Evolutionary conservation across 2,888 invertebrate genomes (phyloP).

Genomic region (Gymnosoma rotundatum): DNA sequence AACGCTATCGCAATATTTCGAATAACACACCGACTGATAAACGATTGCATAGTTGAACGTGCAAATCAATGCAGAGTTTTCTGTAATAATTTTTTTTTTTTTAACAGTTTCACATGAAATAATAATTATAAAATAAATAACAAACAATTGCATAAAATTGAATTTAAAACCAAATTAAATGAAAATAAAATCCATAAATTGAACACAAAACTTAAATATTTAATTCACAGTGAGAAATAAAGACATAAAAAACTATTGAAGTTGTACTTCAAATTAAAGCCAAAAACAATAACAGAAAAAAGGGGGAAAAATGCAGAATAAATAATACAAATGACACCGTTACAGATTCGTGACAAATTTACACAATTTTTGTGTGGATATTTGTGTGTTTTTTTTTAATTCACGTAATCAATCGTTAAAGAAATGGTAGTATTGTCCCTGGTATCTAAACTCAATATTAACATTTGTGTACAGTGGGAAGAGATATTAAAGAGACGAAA

Average conservation of each 20-base stretch:
- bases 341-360: constrained; percentile 71
- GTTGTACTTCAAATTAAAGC: constrained; percentile 20
- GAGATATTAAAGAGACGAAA: background rate
- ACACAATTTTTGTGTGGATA: constrained; percentile 52
- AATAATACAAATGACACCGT: constrained; percentile 60
- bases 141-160: constrained; percentile 47
- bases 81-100: constrained; percentile 4
- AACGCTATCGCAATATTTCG: background rate
- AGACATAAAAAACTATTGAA: constrained; percentile 20
- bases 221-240: constrained; percentile 24
- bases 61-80: constrained; percentile 42
- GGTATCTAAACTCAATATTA: constrained; percentile 14
- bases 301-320: background rate
- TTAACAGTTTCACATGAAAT: constrained; percentile 41
- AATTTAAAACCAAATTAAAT: constrained; percentile 53
- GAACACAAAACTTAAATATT: constrained; percentile 36
- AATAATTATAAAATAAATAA: constrained; percentile 12
- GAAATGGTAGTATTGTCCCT: background rate
- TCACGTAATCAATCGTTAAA: constrained; percentile 64
- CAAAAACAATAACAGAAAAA: background rate
- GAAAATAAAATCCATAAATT: constrained; percentile 55
- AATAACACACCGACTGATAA: background rate
- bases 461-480: constrained; percentile 22
- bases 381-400: background rate
- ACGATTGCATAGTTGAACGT: constrained; percentile 46